These are phyloP conservation scores for Ianthella basta DNA, from an alignment of 37 sponge, comb jelly and placozoan genomes.

Conservation along the genomic window DNA sequence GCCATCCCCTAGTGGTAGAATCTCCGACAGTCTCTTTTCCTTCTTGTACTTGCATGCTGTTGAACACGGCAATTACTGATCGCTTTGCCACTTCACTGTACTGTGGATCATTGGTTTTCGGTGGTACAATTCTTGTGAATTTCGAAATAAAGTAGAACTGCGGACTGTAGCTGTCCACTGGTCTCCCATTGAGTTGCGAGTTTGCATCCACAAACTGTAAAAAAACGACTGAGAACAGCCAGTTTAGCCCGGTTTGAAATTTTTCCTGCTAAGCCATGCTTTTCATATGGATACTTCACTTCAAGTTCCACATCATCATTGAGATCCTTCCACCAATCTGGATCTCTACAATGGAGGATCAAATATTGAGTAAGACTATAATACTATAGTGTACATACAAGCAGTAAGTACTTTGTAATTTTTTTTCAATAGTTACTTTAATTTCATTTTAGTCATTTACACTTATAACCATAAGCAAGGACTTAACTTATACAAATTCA, in stretches of 20 bases:
- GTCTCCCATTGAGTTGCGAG: constrained; percentile 46
- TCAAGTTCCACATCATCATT: neutral
- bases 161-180: constrained; percentile 32
- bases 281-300: too few species aligned
- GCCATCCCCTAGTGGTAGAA: constrained; percentile 41
- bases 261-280: constrained; percentile 9
- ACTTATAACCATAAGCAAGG: neutral
- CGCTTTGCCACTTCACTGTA: constrained; percentile 2
- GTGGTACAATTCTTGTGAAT: neutral
- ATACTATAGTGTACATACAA: too few species aligned
- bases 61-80: constrained; percentile 49
- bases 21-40: constrained; percentile 17
- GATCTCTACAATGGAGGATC: too few species aligned
- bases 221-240: constrained; percentile 18
- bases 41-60: constrained; percentile 33
- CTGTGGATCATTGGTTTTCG: constrained; percentile 5
- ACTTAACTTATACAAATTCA: neutral
- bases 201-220: constrained; percentile 59
- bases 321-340: too few species aligned
- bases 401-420: too few species aligned
- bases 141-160: constrained; percentile 34
- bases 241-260: constrained; percentile 27
- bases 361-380: too few species aligned
- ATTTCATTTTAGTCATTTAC: too few species aligned
- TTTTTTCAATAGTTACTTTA: too few species aligned